phyloP scores from a whole-genome alignment of 1,140 invertebrate genomes.

The Drosophila novamexicana region DNA sequence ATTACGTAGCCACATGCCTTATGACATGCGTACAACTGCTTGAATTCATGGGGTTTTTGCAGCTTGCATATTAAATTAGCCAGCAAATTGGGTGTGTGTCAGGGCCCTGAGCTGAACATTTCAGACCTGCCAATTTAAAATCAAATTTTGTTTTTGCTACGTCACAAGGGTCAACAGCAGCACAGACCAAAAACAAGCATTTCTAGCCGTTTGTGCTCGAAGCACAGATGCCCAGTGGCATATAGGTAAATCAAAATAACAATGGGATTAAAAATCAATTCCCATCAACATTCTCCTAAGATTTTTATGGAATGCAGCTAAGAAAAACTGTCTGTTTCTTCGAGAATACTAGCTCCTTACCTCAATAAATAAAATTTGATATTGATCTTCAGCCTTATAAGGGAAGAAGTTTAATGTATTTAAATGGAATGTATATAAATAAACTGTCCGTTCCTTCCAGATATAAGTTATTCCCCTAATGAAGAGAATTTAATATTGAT shows the following conservation, averaged over 20 bases:
- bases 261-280: no score
- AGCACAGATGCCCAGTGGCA: background rate
- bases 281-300: no score
- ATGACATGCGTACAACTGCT: constrained; percentile 27
- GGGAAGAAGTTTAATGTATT: no score
- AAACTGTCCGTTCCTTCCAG: no score
- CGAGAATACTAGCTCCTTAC: no score
- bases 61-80: constrained; percentile 79
- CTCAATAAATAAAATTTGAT: no score
- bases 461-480: no score
- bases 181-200: constrained; percentile 16
- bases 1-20: constrained; percentile 57
- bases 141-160: constrained; percentile 69
- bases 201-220: background rate
- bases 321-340: no score
- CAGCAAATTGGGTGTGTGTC: constrained; percentile 63
- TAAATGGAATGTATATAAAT: no score
- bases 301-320: no score
- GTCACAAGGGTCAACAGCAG: constrained; percentile 41
- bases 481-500: no score
- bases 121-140: constrained; percentile 62
- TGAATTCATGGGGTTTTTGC: constrained; percentile 46
- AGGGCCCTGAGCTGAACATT: constrained; percentile 41
- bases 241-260: background rate
- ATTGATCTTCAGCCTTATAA: no score